Evolutionary conservation across 2,113 vertebrate genomes (phyloP), one percentile per base, ranked within the genome.

Genomic region (Boleophthalmus pectinirostris): DNA sequence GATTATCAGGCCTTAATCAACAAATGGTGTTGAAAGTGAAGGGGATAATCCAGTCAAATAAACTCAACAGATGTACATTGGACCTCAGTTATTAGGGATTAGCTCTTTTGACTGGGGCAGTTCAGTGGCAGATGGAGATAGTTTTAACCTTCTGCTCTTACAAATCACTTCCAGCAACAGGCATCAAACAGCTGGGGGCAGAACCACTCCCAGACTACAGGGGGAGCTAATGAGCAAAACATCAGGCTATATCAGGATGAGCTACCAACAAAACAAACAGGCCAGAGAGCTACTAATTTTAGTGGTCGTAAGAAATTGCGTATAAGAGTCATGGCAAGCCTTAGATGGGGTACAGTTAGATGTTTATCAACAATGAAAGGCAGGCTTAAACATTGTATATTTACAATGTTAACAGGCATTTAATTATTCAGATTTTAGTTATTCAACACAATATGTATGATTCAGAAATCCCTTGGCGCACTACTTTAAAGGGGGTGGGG

Each of bases 101-200:
- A 72, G 43, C 51, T 35, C 74, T 47, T 82, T 74, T 57, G 68
- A 58, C 72, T 66, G 33, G 9, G 72, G 73, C 73, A 72, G 20
- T n/a, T 38, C 49, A 57, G 46, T 15, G 64, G 70, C 82, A 85
- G 81, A 85, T 73, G 78, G 74, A 78, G 69, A n/a, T 43, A 47
- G 20, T 73, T 70, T 77, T 58, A 64, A 72, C 66, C 80, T 64
- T 74, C 76, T 72, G 78, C 64, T 15, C 67, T 35, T 20, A 35
- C 79, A 70, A 67, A 53, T 72, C 64, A 74, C 64, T n/a, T 61
- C 14, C n/a, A 68, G 35, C 71, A 54, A 53, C 47, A 77, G 16
- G 25, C 65, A 66, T 14, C 5, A 2, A 21, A 54, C 70, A 72
- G 70, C 70, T 63, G 72, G 21, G 12, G 15, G 68, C 1, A 63